A percentile compares a stretch with the other conserved stretches of the same genome.
phyloP scores from a whole-genome alignment of 2,113 vertebrate genomes.

The Chloropsis cyanopogon region DNA sequence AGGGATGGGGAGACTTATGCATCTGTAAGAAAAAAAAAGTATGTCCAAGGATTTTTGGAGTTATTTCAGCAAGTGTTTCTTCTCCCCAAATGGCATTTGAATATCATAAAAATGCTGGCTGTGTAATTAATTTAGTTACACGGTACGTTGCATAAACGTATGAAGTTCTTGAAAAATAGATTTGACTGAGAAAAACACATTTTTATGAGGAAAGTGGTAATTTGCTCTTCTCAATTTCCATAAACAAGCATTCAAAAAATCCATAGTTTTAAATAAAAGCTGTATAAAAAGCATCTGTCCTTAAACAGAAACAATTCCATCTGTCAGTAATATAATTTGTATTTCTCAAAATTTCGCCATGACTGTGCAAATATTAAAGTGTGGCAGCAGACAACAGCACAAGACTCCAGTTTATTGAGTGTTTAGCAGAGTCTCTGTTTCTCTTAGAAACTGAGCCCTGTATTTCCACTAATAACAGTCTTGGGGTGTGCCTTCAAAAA shows the following conservation, averaged over 20 bases:
- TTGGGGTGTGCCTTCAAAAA: background rate
- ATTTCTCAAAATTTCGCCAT: background rate
- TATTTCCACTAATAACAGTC: background rate
- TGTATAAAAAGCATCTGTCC: background rate
- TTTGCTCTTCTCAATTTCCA: background rate
- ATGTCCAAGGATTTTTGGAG: background rate
- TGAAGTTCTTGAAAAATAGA: background rate
- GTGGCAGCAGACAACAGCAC: background rate
- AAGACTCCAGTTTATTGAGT: background rate
- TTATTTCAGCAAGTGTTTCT: background rate
- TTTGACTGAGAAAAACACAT: background rate
- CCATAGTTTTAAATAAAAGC: background rate
- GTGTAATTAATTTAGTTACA: background rate
- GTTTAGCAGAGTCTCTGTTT: background rate
- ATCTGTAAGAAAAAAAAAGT: background rate
- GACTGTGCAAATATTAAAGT: background rate
- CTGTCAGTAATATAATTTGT: background rate
- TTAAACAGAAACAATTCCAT: background rate
- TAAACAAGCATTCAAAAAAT: background rate
- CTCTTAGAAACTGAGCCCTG: background rate
- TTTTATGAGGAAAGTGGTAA: background rate
- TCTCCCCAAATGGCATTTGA: background rate
- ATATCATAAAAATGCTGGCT: background rate
- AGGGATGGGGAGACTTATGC: background rate
- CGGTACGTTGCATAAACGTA: background rate